phyloP scores from a whole-genome alignment of 2,888 invertebrate genomes.

The Cistogaster globosa region DNA sequence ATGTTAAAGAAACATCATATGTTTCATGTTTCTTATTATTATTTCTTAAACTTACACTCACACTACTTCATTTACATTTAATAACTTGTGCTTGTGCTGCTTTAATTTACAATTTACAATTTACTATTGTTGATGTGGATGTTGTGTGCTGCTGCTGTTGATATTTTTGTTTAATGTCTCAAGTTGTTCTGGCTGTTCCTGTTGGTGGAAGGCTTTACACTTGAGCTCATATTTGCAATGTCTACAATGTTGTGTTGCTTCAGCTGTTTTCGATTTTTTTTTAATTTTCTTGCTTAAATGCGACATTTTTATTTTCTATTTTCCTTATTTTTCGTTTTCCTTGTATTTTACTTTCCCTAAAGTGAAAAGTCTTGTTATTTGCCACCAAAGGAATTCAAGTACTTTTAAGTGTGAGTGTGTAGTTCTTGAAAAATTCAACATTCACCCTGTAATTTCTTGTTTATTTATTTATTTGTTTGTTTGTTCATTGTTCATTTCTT shows the following conservation, averaged over 20 bases:
- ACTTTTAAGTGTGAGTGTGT: conserved; percentile 29
- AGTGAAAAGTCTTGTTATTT: conserved; percentile 69
- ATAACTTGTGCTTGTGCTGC: neutral
- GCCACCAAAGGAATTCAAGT: conserved; percentile 65
- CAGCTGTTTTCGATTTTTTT: conserved; percentile 69
- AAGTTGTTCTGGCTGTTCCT: conserved; percentile 49
- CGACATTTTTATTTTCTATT: conserved; percentile 28
- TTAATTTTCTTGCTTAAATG: conserved; percentile 51
- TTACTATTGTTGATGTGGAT: conserved; percentile 32
- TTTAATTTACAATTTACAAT: conserved; percentile 6
- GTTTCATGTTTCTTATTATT: conserved; percentile 32
- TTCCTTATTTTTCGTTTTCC: conserved; percentile 5
- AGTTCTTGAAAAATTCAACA: conserved; percentile 19
- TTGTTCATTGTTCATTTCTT: conserved; percentile 1
- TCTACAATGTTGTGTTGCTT: conserved; percentile 72
- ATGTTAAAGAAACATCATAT: conserved; percentile 60
- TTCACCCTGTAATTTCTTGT: conserved; percentile 25
- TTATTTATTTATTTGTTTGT: conserved; percentile 35
- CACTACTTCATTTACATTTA: neutral
- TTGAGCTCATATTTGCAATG: conserved; percentile 72
- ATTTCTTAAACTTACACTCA: conserved; percentile 30
- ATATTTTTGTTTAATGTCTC: conserved; percentile 44
- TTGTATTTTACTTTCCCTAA: conserved; percentile 44
- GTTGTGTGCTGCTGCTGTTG: conserved; percentile 37
- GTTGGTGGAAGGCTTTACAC: conserved; percentile 65